Conservation (phyloP, 2,888 invertebrate species). For the Strigamia maritima region DNA sequence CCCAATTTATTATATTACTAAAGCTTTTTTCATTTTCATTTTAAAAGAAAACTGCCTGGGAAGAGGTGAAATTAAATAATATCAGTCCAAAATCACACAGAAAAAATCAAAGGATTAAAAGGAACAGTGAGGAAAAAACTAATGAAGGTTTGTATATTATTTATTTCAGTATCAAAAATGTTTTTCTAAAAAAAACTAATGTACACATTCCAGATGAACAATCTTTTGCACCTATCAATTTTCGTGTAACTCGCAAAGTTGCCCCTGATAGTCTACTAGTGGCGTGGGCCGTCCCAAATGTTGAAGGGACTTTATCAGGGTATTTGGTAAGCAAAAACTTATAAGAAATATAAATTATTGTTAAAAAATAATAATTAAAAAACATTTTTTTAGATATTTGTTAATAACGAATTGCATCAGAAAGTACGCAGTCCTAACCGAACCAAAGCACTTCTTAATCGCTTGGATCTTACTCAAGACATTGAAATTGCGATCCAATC, state of each 20-base stretch:
- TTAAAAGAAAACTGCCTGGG: slow-evolving; percentile 2
- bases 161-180: neutral
- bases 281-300: slow-evolving; percentile 45
- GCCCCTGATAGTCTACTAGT: slow-evolving; percentile 47
- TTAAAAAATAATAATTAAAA: slow-evolving; percentile 10
- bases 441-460: slow-evolving; percentile 46
- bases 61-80: neutral
- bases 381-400: slow-evolving; percentile 47
- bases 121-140: slow-evolving; percentile 42
- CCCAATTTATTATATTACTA: neutral
- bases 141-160: slow-evolving; percentile 36
- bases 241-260: slow-evolving; percentile 46
- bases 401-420: slow-evolving; percentile 46
- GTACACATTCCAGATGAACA: neutral
- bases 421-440: slow-evolving; percentile 46
- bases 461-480: slow-evolving; percentile 45
- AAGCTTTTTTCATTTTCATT: neutral
- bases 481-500: slow-evolving; percentile 40
- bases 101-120: slow-evolving; percentile 43
- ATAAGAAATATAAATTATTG: neutral
- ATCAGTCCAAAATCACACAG: slow-evolving; percentile 40
- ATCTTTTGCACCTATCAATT: slow-evolving; percentile 43
- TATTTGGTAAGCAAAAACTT: slow-evolving; percentile 37
- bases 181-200: neutral
- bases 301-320: slow-evolving; percentile 46